A percentile compares a stretch with the other conserved stretches of the same genome.
phyloP scores from a whole-genome alignment of 2,797 vertebrate species.

The Philypnodon macrostomus region DNA sequence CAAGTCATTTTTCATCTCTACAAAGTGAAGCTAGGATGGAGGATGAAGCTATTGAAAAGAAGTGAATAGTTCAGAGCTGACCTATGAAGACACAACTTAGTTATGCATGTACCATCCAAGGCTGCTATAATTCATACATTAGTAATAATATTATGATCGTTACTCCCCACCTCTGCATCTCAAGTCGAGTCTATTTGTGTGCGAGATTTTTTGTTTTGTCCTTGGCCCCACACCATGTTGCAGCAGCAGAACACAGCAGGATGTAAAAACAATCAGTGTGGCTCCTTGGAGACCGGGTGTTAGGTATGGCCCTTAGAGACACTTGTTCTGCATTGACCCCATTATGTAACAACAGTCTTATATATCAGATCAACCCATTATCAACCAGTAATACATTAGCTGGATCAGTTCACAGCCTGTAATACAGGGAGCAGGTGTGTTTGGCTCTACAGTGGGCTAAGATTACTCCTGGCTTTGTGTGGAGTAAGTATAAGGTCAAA shows the following conservation, averaged over 20 bases:
- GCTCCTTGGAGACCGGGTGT: constrained; percentile 47
- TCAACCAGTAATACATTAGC: constrained; percentile 19
- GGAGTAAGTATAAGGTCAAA: constrained; percentile 28
- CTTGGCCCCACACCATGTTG: constrained; percentile 21
- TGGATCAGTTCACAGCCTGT: constrained; percentile 12
- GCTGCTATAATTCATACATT: neutral
- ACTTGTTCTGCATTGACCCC: constrained; percentile 22
- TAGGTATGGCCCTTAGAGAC: constrained; percentile 33
- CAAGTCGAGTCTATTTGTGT: neutral
- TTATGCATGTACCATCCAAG: neutral
- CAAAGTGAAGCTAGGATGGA: too few relatives aligned
- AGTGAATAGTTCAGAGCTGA: neutral
- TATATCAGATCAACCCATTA: constrained; percentile 33
- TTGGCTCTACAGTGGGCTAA: neutral
- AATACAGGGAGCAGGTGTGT: constrained; percentile 21
- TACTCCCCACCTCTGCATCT: neutral
- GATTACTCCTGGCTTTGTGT: constrained; percentile 27
- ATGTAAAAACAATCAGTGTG: constrained; percentile 31
- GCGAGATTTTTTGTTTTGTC: constrained; percentile 12
- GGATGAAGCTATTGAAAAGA: neutral
- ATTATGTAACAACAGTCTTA: constrained; percentile 42
- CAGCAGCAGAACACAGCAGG: constrained; percentile 23
- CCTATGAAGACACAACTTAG: constrained; percentile 2
- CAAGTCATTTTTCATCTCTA: too few relatives aligned
- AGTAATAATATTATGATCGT: neutral